These are phyloP conservation scores for Theretra japonica DNA, from an alignment of 2,888 invertebrate genomes.

Conservation along the genomic window DNA sequence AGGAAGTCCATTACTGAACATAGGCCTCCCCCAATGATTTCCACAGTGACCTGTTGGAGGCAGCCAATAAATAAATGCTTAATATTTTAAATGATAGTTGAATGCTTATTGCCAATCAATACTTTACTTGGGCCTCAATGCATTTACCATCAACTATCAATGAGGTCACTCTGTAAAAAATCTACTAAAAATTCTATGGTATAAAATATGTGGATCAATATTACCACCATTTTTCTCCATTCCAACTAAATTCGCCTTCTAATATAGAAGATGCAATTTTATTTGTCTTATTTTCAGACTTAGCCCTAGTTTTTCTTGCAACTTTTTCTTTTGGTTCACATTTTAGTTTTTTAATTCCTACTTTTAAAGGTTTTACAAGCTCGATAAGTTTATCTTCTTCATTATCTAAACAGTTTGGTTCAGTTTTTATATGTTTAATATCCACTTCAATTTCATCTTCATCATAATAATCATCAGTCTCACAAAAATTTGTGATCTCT, in stretches of 20 bases:
- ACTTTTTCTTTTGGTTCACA: constrained; percentile 39
- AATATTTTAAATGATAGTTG: too few relatives aligned
- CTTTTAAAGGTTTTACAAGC: constrained; percentile 46
- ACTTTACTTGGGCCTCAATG: too few relatives aligned
- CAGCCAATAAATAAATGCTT: too few relatives aligned
- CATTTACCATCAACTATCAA: too few relatives aligned
- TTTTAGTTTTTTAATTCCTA: constrained; percentile 45
- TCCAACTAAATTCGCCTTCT: constrained; percentile 75
- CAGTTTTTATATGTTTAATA: constrained; percentile 53
- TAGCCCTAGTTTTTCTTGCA: constrained; percentile 39
- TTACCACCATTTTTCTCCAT: constrained; percentile 78
- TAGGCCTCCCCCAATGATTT: too few relatives aligned
- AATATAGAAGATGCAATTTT: constrained; percentile 71
- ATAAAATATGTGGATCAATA: constrained; percentile 37
- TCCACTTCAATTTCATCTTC: constrained; percentile 49
- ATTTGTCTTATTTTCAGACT: constrained; percentile 49
- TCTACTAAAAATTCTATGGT: too few relatives aligned
- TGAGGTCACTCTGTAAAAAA: too few relatives aligned
- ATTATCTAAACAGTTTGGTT: constrained; percentile 44
- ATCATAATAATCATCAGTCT: constrained; percentile 37
- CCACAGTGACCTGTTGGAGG: too few relatives aligned
- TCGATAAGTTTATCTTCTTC: constrained; percentile 44
- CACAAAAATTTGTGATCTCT: constrained; percentile 29
- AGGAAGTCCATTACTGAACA: too few relatives aligned
- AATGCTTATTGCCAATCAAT: too few relatives aligned